phyloP scores from a whole-genome alignment of 2,113 vertebrate genomes.

The Malurus elegans region DNA sequence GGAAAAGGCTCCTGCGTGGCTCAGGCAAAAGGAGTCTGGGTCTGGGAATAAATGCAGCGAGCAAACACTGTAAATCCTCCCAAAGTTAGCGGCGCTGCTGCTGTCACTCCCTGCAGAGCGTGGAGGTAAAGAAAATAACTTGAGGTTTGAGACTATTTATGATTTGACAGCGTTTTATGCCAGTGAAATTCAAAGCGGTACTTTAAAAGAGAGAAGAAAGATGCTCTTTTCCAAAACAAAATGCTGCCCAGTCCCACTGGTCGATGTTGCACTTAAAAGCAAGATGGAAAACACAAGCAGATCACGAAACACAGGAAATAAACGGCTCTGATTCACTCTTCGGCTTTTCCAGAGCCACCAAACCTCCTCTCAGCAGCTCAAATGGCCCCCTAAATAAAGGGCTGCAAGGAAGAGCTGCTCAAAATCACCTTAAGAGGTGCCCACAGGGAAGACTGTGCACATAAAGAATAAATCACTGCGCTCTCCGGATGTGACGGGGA shows the following conservation, averaged over 20 bases:
- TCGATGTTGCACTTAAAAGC: neutral
- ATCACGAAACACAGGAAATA: neutral
- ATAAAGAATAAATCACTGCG: neutral
- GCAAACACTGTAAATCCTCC: neutral
- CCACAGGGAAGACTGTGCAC: neutral
- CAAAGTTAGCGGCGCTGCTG: neutral
- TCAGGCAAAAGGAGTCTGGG: neutral
- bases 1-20: neutral
- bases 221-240: constrained; percentile 11
- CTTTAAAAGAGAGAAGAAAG: neutral
- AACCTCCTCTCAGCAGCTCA: neutral
- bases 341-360: neutral
- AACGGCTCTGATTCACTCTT: neutral
- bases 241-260: neutral
- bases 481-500: rapidly evolving
- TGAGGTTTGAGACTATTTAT: neutral
- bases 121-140: constrained; percentile 41
- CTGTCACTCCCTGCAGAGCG: neutral
- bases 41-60: neutral
- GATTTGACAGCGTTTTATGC: neutral
- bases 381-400: rapidly evolving
- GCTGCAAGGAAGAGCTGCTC: neutral
- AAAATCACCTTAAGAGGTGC: neutral
- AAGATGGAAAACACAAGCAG: neutral
- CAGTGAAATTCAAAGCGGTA: constrained; percentile 4